Evolutionary conservation across 2,113 vertebrate species (phyloP), one percentile per base, ranked within the genome.

Genomic region (Erythrolamprus reginae): DNA sequence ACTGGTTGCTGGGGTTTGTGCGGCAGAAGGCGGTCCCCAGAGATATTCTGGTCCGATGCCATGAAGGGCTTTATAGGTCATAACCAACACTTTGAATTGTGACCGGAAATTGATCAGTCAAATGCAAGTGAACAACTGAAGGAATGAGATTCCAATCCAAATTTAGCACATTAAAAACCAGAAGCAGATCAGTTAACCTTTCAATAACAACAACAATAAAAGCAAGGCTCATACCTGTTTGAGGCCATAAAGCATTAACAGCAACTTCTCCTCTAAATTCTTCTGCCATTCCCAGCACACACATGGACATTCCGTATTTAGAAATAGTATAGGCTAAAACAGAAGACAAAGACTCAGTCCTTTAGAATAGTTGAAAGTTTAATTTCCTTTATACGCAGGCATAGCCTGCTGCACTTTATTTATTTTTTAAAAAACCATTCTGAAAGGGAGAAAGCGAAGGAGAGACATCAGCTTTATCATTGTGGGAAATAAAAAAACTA

Each of bases 261-360:
- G 98, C 98, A 84, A 99, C 98, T 95, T 98, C 98, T 95, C 98
- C 99, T 96, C 93, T 97, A 96, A 99, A 99, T 97, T 99, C 99
- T 95, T 99, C 98, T 4, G 99, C 97, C 99, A 99, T 99, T 91
- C 99, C 99, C 94, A 99, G 97, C 55, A 99, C 99, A 86, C 99
- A 99, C 99, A 99, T 99, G 90, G 99, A 99, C 99, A 99, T 99
- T 12, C 99, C 99, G 42, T 99, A 99, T 92, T 99, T 99, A 19
- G 99, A 98, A 97, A 99, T 99, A 1, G 99, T 99, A 82, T 99
- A 99, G 1, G 99, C 99, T 99, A 94, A 93, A 94, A 96, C 13
- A 94, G 92, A 89, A 45, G 15, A 89, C 61, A 89, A 47, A 92
- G 23, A 87, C 87, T 42, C 51, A 89, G 51, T 52, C 92, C 82